A percentile compares a stretch with the other conserved stretches of the same genome.
These are phyloP conservation scores for Mercenaria mercenaria DNA, from an alignment of 1,140 invertebrate genomes.

Conservation along the genomic window DNA sequence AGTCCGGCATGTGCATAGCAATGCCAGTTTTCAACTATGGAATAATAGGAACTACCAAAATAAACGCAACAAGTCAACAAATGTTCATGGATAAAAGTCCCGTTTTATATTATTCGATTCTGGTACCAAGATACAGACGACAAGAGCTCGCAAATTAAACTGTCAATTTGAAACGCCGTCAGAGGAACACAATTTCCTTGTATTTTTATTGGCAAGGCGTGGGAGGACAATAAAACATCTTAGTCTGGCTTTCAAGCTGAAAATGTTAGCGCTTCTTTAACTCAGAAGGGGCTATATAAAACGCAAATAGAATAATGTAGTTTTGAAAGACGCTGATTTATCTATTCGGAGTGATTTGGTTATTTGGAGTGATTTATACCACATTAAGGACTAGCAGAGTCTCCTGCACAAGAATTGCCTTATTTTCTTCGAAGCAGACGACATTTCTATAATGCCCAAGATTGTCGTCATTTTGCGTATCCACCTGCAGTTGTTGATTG, in stretches of 20 bases:
- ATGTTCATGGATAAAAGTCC: too few species aligned
- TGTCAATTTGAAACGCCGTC: not conserved
- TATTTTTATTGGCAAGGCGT: not conserved
- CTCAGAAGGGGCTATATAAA: not conserved
- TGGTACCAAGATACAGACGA: not conserved
- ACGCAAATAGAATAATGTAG: not conserved
- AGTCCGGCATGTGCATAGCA: too few species aligned
- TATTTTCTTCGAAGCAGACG: not conserved
- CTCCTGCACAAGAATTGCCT: not conserved
- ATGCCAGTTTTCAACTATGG: too few species aligned
- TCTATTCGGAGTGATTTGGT: not conserved
- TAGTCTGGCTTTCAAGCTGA: not conserved
- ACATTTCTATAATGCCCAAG: not conserved
- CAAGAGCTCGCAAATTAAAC: not conserved
- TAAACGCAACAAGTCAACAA: too few species aligned
- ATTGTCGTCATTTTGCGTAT: too few species aligned
- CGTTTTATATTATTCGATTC: too few species aligned
- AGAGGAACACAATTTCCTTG: not conserved
- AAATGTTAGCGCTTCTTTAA: not conserved
- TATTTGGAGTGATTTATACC: not conserved
- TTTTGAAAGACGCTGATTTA: not conserved
- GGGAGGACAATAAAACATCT: not conserved
- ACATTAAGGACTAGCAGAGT: not conserved
- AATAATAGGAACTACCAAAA: too few species aligned
- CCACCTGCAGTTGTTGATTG: too few species aligned